These are phyloP conservation scores for Gallinago jamesoni DNA, from an alignment of 2,113 vertebrate species.

Conservation along the genomic window DNA sequence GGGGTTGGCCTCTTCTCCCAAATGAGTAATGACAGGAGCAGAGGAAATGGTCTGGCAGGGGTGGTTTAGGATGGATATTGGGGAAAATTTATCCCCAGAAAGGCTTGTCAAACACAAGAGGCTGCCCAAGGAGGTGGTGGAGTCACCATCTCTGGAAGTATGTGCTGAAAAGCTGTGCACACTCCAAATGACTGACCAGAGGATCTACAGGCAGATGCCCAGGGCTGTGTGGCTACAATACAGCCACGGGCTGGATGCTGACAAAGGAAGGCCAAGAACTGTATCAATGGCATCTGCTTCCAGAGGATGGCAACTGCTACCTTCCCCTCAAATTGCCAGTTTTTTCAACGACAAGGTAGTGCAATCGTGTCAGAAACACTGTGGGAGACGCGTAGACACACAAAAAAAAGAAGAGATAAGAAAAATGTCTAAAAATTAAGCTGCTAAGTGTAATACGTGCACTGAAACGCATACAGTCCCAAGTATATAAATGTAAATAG, in stretches of 20 bases:
- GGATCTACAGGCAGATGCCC: neutral
- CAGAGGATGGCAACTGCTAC: neutral
- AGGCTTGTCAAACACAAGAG: neutral
- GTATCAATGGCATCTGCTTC: neutral
- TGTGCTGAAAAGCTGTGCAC: neutral
- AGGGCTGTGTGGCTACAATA: too few species aligned
- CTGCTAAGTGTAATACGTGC: neutral
- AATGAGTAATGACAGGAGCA: too few species aligned
- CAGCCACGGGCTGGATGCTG: accelerated
- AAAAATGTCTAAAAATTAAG: neutral
- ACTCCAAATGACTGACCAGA: neutral
- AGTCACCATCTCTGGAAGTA: neutral
- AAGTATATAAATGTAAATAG: neutral
- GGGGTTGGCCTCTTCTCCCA: too few species aligned
- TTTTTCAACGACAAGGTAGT: too few species aligned
- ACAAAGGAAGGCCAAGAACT: neutral
- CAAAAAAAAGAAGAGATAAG: too few species aligned
- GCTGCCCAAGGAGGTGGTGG: neutral
- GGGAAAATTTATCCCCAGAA: neutral
- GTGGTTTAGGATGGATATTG: too few species aligned
- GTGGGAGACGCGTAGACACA: neutral
- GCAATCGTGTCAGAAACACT: neutral
- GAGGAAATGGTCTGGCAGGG: too few species aligned
- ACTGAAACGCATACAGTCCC: too few species aligned
- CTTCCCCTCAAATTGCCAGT: neutral